A percentile compares a stretch with the other conserved stretches of the same genome.
Evolutionary conservation across 2,888 invertebrate species (phyloP).

Genomic region (Synergus itoensis): DNA sequence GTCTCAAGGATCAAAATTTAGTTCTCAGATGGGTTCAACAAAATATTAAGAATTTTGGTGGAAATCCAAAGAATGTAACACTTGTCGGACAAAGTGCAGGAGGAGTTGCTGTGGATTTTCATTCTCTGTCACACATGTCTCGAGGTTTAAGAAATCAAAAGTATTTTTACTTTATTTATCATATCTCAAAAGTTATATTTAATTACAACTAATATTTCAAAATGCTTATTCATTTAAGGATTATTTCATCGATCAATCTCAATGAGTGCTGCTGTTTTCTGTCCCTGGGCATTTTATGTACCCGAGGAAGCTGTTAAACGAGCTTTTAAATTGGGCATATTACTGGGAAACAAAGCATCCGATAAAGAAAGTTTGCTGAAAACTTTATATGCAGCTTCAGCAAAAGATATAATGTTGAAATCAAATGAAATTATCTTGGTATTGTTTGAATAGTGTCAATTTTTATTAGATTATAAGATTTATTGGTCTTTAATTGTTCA

Average conservation of each 20-base stretch:
- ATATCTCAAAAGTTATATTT: neutral
- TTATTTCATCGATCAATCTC: slow-evolving; percentile 55
- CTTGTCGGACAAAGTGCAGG: slow-evolving; percentile 81
- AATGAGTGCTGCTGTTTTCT: slow-evolving; percentile 60
- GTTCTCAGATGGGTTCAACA: slow-evolving; percentile 80
- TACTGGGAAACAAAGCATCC: slow-evolving; percentile 33
- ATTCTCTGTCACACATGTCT: slow-evolving; percentile 57
- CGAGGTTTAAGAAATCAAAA: slow-evolving; percentile 49
- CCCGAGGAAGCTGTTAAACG: slow-evolving; percentile 45
- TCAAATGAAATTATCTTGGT: slow-evolving; percentile 47
- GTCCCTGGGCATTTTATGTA: slow-evolving; percentile 57
- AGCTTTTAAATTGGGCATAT: slow-evolving; percentile 53
- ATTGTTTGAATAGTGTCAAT: neutral
- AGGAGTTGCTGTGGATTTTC: slow-evolving; percentile 66
- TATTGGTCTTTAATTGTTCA: neutral
- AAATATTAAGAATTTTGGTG: slow-evolving; percentile 79
- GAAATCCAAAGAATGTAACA: slow-evolving; percentile 79
- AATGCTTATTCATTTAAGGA: slow-evolving; percentile 44
- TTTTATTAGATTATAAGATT: neutral
- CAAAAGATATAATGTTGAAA: slow-evolving; percentile 48
- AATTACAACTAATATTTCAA: neutral
- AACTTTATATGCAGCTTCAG: slow-evolving; percentile 50
- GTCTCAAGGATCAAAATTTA: slow-evolving; percentile 79
- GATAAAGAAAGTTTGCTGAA: slow-evolving; percentile 52
- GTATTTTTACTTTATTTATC: too few species aligned